These are phyloP conservation scores for Pterois miles DNA, from an alignment of 2,797 vertebrate genomes.

Conservation along the genomic window DNA sequence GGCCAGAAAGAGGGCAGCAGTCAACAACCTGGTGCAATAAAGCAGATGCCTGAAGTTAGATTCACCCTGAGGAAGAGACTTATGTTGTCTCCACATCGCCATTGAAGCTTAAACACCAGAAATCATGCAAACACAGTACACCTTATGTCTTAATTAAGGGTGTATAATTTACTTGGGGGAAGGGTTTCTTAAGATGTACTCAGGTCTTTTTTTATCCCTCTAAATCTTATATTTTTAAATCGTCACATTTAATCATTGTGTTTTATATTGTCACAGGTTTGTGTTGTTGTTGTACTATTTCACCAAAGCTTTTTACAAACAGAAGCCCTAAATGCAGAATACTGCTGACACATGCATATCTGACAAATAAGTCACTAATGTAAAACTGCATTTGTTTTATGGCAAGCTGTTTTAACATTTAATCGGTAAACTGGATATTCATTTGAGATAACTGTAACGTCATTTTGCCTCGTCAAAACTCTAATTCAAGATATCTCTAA, in stretches of 20 bases:
- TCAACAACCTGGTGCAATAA: rapidly evolving
- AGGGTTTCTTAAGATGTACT: neutral
- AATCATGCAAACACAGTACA: neutral
- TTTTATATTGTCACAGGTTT: neutral
- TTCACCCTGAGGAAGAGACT: slow-evolving; percentile 73
- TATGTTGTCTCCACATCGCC: slow-evolving; percentile 54
- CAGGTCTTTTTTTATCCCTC: neutral
- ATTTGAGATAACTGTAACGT: too few relatives aligned
- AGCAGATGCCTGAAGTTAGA: slow-evolving; percentile 76
- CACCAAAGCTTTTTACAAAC: neutral
- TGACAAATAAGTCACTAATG: neutral
- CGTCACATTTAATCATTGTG: neutral
- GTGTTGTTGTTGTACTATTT: neutral
- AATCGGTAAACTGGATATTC: too few relatives aligned
- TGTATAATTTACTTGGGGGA: neutral
- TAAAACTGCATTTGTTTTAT: rapidly evolving
- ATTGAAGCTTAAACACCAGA: neutral
- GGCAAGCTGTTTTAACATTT: too few relatives aligned
- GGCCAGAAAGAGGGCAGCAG: neutral
- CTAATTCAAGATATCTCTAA: too few relatives aligned
- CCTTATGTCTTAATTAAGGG: neutral
- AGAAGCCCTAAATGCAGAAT: neutral
- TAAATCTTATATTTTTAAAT: neutral
- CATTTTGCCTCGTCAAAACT: too few relatives aligned
- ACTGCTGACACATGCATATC: neutral